Percentiles rank a stretch among this genome's conserved stretches.
Evolutionary conservation across 1,140 invertebrate species (phyloP).

Genomic region (Euglossa dilemma): DNA sequence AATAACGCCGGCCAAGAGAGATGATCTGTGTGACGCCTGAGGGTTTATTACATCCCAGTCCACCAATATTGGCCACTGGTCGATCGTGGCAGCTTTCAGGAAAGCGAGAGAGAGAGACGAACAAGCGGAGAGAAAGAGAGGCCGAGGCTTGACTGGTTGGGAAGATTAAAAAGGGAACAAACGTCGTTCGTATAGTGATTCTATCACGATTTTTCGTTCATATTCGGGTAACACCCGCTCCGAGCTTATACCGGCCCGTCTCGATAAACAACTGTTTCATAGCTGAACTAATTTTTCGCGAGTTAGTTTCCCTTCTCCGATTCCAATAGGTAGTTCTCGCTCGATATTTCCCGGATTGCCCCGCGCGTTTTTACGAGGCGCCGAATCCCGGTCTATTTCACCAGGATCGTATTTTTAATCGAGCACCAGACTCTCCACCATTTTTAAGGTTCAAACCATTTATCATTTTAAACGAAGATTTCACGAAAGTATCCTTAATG

Average conservation of each 20-base stretch:
- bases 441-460: not conserved
- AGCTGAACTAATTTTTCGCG: constrained; percentile 1
- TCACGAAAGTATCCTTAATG: not conserved
- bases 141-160: not conserved
- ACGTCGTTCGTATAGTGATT: constrained; percentile 20
- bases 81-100: constrained; percentile 52
- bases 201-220: constrained; percentile 19
- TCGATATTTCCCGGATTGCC: not conserved
- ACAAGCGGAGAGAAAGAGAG: not conserved
- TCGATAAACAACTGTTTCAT: constrained; percentile 22
- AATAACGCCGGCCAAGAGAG: constrained; percentile 57
- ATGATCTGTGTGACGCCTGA: constrained; percentile 62
- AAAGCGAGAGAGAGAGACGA: not conserved
- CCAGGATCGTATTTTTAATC: not conserved
- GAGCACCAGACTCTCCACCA: not conserved
- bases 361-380: not conserved
- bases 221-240: not conserved
- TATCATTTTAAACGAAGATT: not conserved
- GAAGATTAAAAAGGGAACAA: constrained; percentile 40
- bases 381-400: not conserved
- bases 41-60: constrained; percentile 65
- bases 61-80: constrained; percentile 65
- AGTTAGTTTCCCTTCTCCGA: not conserved
- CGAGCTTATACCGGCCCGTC: not conserved
- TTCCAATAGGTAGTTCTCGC: not conserved